Conservation (phyloP, 2,797 vertebrate genomes). For the Typhlichthys eigenmanni region DNA sequence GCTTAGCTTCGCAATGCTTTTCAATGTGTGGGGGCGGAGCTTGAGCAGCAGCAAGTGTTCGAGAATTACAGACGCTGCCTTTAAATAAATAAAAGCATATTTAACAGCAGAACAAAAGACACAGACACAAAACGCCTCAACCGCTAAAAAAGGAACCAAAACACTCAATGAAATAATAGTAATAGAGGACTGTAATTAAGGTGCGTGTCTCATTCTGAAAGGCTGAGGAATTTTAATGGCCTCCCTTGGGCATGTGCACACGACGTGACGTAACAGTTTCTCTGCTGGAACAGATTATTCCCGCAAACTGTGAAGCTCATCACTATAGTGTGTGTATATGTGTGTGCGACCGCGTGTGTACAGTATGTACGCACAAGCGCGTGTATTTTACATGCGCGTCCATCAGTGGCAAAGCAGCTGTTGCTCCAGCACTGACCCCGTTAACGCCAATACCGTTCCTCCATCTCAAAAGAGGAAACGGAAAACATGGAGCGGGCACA, state of each 20-base stretch:
- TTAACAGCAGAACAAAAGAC: conserved; percentile 27
- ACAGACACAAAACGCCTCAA: conserved; percentile 27
- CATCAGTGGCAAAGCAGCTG: conserved; percentile 33
- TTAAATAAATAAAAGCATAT: conserved; percentile 15
- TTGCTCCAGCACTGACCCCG: conserved; percentile 19
- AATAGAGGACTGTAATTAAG: conserved; percentile 38
- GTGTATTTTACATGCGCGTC: neutral
- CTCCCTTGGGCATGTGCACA: conserved; percentile 45
- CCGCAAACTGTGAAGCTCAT: conserved; percentile 8
- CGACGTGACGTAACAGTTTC: conserved; percentile 41
- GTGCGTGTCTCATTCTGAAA: conserved; percentile 32
- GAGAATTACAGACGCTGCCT: too few species aligned
- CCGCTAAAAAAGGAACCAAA: neutral
- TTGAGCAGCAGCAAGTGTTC: too few species aligned
- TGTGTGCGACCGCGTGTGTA: too few species aligned
- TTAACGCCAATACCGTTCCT: conserved; percentile 18
- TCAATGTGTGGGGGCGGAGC: too few species aligned
- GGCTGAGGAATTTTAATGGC: conserved; percentile 46
- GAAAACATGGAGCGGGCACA: conserved; percentile 13
- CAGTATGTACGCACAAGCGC: too few species aligned
- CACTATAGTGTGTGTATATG: neutral
- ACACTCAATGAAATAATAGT: conserved; percentile 27
- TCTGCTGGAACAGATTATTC: conserved; percentile 29
- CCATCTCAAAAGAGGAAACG: conserved; percentile 27
- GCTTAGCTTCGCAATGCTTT: too few species aligned